Conservation (phyloP, 2,113 vertebrate genomes). For the Puffinus mauretanicus region DNA sequence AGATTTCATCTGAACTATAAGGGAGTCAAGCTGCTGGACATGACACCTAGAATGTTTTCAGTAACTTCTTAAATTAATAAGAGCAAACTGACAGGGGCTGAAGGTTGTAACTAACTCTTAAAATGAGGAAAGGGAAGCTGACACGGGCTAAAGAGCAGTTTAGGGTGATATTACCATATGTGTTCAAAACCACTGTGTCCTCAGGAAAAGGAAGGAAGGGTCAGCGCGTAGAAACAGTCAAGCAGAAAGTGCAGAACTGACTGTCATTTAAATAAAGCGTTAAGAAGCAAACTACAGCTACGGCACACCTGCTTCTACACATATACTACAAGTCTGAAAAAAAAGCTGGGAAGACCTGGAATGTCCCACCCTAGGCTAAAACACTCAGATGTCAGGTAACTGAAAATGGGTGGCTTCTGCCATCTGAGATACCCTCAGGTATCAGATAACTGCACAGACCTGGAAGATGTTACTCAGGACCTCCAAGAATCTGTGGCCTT, state of each 20-base stretch:
- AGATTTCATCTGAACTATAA: not conserved
- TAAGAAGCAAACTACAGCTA: not conserved
- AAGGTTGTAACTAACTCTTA: not conserved
- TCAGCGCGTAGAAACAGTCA: not conserved
- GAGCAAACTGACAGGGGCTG: not conserved
- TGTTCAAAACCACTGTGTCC: not conserved
- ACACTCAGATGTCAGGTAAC: not conserved
- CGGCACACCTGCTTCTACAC: not conserved
- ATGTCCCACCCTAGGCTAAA: not conserved
- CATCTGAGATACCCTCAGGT: not conserved
- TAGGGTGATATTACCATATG: not conserved
- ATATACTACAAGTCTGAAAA: not conserved
- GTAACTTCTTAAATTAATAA: not conserved
- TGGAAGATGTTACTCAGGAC: not conserved
- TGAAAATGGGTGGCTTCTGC: not conserved
- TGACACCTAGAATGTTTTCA: not conserved
- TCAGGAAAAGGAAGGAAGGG: not conserved
- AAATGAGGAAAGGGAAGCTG: not conserved
- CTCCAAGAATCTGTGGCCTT: not conserved
- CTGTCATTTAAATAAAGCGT: not conserved
- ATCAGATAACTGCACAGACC: not conserved
- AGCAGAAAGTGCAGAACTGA: not conserved
- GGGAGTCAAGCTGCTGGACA: not conserved
- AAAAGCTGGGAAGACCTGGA: not conserved
- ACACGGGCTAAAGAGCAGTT: not conserved